Base-by-base conservation (phyloP, 2,113 vertebrate genomes). In the Tiliqua scincoides region DNA sequence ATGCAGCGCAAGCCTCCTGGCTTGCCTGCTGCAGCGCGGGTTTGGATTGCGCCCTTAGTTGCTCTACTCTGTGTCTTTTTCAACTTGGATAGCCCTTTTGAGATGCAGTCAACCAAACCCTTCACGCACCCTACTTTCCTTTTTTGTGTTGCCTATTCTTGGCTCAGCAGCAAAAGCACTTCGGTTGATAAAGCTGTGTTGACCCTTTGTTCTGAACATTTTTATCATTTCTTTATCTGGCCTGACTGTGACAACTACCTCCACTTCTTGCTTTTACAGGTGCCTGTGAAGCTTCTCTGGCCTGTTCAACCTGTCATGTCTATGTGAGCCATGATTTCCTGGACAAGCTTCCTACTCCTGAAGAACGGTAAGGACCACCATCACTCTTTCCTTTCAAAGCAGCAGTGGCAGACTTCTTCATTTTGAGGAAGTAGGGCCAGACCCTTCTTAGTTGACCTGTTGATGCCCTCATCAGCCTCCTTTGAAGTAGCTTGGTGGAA, bases 241-340 rank as follows among this genome's bases (percentile, higher is more conserved):
- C 23, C 12, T 65, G 18, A 14, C 30, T 8, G 63, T 25, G 15
- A 40, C 35, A 3, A 23, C 40, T 20, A 5, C 67, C 67, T 82
- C 23, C 65, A 1, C 87, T 15, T 90, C 11, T 85, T 88, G 54
- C 30, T 65, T 62, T 54, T 83, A 40, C 61, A 98, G 98, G 98
- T 35, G 98, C 98, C 73, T 99, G 98, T 30, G 98, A 99, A 91
- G 98, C 98, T 0, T 98, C 98, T 0, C 91, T 98, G 67, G 98
- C 98, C 1, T 99, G 98, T 72, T 98, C 98, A 8, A 98, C 98
- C 0, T 99, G 98, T 85, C 98, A 99, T 0, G 97, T 99, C 35
- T 99, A 98, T 0, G 97, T 99, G 77, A 97, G 93, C 25, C 73
- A 84, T 0, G 93, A 92, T 2, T 95, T 96, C 93, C 93, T 95